Percentiles rank a stretch among this genome's conserved stretches.
Evolutionary conservation across 2,888 invertebrate species (phyloP).

Genomic region (Andricus curvator): DNA sequence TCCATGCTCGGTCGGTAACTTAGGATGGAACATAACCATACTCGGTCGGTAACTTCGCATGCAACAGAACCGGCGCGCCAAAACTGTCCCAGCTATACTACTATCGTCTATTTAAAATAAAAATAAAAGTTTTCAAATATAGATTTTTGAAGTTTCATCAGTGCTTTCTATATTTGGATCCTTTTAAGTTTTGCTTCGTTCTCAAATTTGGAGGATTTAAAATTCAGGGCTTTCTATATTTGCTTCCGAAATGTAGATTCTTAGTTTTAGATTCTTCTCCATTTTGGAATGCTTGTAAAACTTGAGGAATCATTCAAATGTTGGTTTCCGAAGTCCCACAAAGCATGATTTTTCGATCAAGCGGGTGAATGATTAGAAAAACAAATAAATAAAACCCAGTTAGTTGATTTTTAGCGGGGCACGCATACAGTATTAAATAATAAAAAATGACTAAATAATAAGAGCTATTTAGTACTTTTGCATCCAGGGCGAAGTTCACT

Average conservation of each 20-base stretch:
- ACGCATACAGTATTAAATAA: slow-evolving; percentile 21
- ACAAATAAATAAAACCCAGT: background rate
- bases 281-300: background rate
- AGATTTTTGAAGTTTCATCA: background rate
- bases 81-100: too few relatives aligned
- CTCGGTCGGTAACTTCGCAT: too few relatives aligned
- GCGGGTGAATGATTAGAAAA: slow-evolving; percentile 24
- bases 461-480: background rate
- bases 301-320: background rate
- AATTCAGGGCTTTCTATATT: too few relatives aligned
- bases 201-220: too few relatives aligned
- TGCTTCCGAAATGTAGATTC: too few relatives aligned
- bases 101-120: background rate
- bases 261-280: background rate
- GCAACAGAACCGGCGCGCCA: too few relatives aligned
- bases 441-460: background rate
- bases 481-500: background rate
- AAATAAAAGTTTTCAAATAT: slow-evolving; percentile 2
- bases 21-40: too few relatives aligned
- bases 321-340: background rate
- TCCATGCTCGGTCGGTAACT: too few relatives aligned
- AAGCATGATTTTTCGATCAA: slow-evolving; percentile 15
- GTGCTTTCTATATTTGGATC: background rate
- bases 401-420: slow-evolving; percentile 28
- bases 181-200: background rate